phyloP scores from a whole-genome alignment of 1,140 invertebrate species.

The Lerema accius region DNA sequence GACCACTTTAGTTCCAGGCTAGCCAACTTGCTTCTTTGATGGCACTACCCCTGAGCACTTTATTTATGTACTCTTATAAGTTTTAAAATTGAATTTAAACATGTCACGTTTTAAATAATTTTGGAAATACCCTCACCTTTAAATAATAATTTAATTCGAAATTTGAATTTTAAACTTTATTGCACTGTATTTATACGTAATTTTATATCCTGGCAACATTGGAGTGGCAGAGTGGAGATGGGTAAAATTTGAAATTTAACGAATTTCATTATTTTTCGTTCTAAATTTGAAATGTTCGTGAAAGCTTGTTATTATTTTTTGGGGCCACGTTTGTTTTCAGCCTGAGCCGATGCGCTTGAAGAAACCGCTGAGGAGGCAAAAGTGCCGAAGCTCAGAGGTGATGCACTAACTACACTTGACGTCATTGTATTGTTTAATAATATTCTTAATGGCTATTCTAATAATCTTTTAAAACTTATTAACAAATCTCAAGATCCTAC shows the following conservation, averaged over 20 bases:
- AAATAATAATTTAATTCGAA: neutral
- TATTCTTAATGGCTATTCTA: neutral
- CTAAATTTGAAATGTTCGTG: slow-evolving; percentile 3
- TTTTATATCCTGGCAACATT: slow-evolving; percentile 21
- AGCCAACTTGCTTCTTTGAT: slow-evolving; percentile 12
- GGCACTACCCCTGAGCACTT: slow-evolving; percentile 12
- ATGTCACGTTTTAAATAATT: neutral
- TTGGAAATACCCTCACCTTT: neutral
- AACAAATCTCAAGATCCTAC: neutral
- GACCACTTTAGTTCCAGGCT: too few relatives aligned
- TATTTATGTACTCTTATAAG: neutral
- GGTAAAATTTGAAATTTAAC: neutral
- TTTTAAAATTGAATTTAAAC: neutral
- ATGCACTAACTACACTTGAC: slow-evolving; percentile 42
- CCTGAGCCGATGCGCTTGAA: slow-evolving; percentile 61
- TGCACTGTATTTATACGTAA: slow-evolving; percentile 11
- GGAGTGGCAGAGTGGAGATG: neutral
- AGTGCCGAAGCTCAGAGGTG: slow-evolving; percentile 79
- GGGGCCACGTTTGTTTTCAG: slow-evolving; percentile 52
- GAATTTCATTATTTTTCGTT: slow-evolving; percentile 2
- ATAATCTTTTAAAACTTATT: neutral
- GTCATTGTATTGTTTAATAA: slow-evolving; percentile 17
- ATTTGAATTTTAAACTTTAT: neutral
- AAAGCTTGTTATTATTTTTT: slow-evolving; percentile 52
- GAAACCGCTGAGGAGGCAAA: slow-evolving; percentile 74